A percentile compares a stretch with the other conserved stretches of the same genome.
phyloP scores from a whole-genome alignment of 1,140 invertebrate genomes.

The Goniozus legneri region DNA sequence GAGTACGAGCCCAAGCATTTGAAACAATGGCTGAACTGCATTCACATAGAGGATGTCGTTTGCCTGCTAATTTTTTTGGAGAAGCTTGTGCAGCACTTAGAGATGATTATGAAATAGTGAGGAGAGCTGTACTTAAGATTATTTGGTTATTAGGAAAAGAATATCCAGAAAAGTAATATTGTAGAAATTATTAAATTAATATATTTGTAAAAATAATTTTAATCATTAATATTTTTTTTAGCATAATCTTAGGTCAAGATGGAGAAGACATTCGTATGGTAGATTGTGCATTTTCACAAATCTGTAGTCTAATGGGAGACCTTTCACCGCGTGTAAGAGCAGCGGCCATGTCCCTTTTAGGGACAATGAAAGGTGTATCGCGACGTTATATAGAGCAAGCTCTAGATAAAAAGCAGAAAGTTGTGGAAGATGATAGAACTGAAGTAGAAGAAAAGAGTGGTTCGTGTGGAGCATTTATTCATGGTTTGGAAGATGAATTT shows the following conservation, averaged over 20 bases:
- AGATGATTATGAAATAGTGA: conserved; percentile 93
- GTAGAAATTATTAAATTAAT: conserved; percentile 11
- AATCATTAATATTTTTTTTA: conserved; percentile 37
- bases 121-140: conserved; percentile 79
- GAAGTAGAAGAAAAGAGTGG: conserved; percentile 69
- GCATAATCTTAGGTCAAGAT: conserved; percentile 63
- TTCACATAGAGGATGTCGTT: conserved; percentile 68
- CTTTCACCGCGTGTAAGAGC: conserved; percentile 82
- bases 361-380: conserved; percentile 83
- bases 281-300: conserved; percentile 95
- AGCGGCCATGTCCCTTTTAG: conserved; percentile 76
- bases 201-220: conserved; percentile 5
- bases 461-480: conserved; percentile 96
- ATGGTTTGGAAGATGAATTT: conserved; percentile 98
- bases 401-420: conserved; percentile 96
- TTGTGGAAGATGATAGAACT: conserved; percentile 78
- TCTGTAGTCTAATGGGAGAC: conserved; percentile 92
- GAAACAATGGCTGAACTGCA: conserved; percentile 79
- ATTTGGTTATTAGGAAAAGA: conserved; percentile 81
- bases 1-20: conserved; percentile 84
- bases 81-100: conserved; percentile 78
- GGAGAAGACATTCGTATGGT: conserved; percentile 79
- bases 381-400: conserved; percentile 91
- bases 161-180: conserved; percentile 77
- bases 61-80: conserved; percentile 76